These are phyloP conservation scores for Eretmochelys imbricata DNA, from an alignment of 2,113 vertebrate genomes.

Conservation along the genomic window DNA sequence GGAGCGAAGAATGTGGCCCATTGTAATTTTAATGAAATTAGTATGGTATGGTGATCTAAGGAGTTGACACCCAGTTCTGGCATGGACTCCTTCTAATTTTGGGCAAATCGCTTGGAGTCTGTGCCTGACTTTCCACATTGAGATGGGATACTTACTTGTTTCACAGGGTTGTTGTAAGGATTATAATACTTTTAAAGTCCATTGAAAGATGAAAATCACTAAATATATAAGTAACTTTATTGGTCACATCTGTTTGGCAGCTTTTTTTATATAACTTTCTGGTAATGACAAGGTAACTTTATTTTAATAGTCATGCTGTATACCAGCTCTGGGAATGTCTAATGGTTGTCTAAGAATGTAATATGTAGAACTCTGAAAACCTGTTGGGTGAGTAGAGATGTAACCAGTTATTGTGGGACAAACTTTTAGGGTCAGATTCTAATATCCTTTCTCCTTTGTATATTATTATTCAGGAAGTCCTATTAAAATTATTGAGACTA, in stretches of 20 bases:
- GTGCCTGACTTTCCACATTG: not conserved
- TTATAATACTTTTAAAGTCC: not conserved
- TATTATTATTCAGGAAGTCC: not conserved
- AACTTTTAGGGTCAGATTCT: not conserved
- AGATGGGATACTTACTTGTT: not conserved
- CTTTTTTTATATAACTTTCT: not conserved
- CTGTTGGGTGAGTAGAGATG: not conserved
- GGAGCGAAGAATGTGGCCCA: too few species aligned
- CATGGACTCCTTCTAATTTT: not conserved
- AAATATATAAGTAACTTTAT: not conserved
- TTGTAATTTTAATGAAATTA: too few species aligned
- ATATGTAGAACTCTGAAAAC: not conserved
- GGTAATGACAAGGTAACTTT: not conserved
- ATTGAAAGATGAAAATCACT: not conserved
- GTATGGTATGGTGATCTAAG: too few species aligned
- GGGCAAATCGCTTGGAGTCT: not conserved
- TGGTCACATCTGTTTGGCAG: not conserved
- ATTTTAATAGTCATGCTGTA: not conserved
- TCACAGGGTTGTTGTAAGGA: not conserved
- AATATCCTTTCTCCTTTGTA: not conserved
- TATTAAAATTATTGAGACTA: fast-evolving
- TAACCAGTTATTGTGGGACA: not conserved
- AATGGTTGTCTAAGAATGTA: not conserved
- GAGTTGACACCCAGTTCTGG: not conserved
- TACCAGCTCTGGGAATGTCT: not conserved